Evolutionary conservation across 2,888 invertebrate species (phyloP).

Genomic region (Nephrotoma appendiculata): DNA sequence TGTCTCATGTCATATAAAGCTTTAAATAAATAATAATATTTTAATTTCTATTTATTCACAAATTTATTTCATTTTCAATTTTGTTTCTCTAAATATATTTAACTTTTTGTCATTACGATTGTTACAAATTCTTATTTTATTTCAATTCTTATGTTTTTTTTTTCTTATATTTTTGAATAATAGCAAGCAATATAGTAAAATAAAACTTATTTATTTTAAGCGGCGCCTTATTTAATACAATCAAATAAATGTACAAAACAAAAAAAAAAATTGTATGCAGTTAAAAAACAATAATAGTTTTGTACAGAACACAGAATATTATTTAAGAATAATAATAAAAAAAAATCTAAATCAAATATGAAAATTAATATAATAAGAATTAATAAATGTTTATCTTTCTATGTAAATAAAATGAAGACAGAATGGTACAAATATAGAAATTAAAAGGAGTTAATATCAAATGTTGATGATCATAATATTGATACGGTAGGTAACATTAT

Average conservation of each 20-base stretch:
- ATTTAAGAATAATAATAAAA: neutral
- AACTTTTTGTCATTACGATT: neutral
- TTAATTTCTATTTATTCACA: neutral
- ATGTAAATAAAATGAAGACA: neutral
- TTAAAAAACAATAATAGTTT: neutral
- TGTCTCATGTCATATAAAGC: neutral
- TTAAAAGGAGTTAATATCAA: neutral
- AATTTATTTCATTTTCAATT: neutral
- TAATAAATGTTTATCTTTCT: neutral
- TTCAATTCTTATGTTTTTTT: neutral
- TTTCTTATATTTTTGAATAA: neutral
- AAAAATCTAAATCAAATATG: neutral
- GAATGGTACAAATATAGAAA: neutral
- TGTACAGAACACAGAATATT: neutral
- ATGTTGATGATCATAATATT: neutral
- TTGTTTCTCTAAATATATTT: neutral
- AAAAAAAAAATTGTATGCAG: neutral
- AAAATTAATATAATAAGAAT: neutral
- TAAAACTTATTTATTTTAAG: neutral
- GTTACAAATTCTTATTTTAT: neutral
- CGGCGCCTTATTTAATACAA: neutral
- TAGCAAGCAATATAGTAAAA: neutral
- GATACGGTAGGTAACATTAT: too few relatives aligned
- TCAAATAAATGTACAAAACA: neutral
- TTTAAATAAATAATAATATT: neutral